Evolutionary conservation across 2,888 invertebrate species (phyloP).

Genomic region (Unio delphinus): DNA sequence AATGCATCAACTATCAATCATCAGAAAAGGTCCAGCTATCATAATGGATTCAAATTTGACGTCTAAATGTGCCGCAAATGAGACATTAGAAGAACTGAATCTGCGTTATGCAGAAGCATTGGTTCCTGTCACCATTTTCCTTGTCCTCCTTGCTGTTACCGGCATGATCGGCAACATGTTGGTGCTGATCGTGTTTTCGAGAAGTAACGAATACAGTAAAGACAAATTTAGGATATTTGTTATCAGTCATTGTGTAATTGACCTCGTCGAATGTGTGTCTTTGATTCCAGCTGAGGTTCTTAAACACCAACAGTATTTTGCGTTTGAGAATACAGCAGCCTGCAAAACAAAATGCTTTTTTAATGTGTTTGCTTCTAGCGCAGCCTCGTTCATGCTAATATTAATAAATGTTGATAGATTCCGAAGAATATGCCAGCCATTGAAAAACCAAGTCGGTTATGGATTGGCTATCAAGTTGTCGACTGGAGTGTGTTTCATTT

Average conservation of each 20-base stretch:
- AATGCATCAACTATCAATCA: too few relatives aligned
- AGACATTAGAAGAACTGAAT: constrained; percentile 14
- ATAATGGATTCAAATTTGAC: too few relatives aligned
- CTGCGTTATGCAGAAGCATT: constrained; percentile 19
- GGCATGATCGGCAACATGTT: constrained; percentile 27
- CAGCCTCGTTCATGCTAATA: constrained; percentile 17
- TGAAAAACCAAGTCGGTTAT: constrained; percentile 23
- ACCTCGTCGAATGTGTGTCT: constrained; percentile 22
- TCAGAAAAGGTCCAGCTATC: too few relatives aligned
- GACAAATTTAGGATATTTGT: constrained; percentile 32
- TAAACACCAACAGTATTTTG: constrained; percentile 19
- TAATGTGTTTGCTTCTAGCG: constrained; percentile 17
- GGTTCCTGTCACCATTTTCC: constrained; percentile 16
- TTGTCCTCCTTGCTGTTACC: constrained; percentile 15
- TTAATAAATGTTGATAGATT: constrained; percentile 27
- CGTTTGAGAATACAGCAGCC: constrained; percentile 10
- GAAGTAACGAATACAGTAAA: constrained; percentile 20
- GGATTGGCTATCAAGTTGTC: constrained; percentile 14
- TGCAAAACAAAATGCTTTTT: constrained; percentile 34
- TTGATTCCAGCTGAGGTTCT: constrained; percentile 27
- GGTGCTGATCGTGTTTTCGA: constrained; percentile 20
- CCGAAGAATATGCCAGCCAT: constrained; percentile 27
- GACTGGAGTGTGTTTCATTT: constrained; percentile 4
- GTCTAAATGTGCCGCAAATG: too few relatives aligned
- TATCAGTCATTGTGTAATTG: constrained; percentile 15